A percentile compares a stretch with the other conserved stretches of the same genome.
phyloP scores from a whole-genome alignment of 2,888 invertebrate genomes.

The Synergus umbraculus region DNA sequence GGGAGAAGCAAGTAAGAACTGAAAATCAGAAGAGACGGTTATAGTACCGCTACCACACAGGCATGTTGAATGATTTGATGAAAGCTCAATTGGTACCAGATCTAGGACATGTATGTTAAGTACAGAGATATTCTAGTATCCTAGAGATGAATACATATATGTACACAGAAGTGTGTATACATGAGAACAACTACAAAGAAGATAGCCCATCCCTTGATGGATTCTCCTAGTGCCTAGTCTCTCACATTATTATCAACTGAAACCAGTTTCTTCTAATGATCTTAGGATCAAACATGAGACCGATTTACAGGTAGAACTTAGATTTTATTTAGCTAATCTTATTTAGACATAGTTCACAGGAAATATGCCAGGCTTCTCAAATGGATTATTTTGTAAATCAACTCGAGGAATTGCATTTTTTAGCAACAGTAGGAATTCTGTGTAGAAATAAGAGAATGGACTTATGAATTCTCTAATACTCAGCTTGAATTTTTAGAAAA shows the following conservation, averaged over 20 bases:
- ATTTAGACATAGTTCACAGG: not conserved
- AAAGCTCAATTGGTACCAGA: conserved; percentile 28
- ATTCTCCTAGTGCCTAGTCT: not conserved
- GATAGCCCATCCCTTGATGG: not conserved
- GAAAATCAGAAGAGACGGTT: conserved; percentile 62
- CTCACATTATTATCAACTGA: conserved; percentile 1
- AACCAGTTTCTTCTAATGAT: not conserved
- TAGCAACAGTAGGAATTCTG: not conserved
- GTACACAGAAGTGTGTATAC: not conserved
- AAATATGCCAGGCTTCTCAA: not conserved
- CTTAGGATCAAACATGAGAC: not conserved
- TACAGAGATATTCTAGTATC: not conserved
- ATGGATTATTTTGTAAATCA: not conserved
- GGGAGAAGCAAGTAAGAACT: conserved; percentile 44
- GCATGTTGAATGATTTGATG: not conserved
- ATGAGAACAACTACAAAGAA: not conserved
- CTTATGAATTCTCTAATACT: too few relatives aligned
- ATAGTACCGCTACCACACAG: conserved; percentile 68
- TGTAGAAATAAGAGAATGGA: too few relatives aligned
- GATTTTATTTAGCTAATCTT: too few relatives aligned
- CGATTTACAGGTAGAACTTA: not conserved
- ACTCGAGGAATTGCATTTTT: not conserved
- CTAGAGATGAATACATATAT: not conserved
- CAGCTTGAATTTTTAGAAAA: too few relatives aligned
- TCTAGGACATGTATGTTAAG: not conserved